phyloP scores from a whole-genome alignment of 1,140 invertebrate species.

The Pseudomyrmex sp. region DNA sequence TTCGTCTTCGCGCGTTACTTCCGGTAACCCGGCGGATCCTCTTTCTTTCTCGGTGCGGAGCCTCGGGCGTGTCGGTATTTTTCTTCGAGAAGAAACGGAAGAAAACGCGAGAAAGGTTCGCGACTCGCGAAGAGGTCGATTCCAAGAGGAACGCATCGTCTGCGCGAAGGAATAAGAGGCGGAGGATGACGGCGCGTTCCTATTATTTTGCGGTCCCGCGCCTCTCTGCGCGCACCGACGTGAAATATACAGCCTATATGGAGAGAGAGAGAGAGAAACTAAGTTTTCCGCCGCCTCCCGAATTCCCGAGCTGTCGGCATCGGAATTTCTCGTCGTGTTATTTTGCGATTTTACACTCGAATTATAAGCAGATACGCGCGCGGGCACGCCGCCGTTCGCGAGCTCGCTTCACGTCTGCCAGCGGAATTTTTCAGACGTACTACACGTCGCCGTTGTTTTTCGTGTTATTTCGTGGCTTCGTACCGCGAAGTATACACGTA shows the following conservation, averaged over 20 bases:
- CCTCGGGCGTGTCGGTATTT: slow-evolving; percentile 16
- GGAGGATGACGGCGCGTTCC: background rate
- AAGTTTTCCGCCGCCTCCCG: slow-evolving; percentile 16
- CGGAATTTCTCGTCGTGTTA: slow-evolving; percentile 52
- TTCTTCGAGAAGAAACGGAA: slow-evolving; percentile 13
- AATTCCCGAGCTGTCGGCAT: slow-evolving; percentile 45
- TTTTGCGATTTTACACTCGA: slow-evolving; percentile 60
- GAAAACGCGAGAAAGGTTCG: background rate
- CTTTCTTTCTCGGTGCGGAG: background rate
- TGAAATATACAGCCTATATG: slow-evolving; percentile 53
- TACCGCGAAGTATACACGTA: background rate
- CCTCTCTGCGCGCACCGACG: background rate
- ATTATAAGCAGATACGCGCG: slow-evolving; percentile 58
- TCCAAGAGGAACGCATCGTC: background rate
- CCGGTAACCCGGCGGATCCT: slow-evolving; percentile 25
- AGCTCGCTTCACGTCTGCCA: slow-evolving; percentile 22
- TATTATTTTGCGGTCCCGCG: slow-evolving; percentile 50
- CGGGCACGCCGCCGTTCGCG: slow-evolving; percentile 7
- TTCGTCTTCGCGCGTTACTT: slow-evolving; percentile 57
- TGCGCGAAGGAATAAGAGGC: background rate
- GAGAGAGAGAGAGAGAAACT: slow-evolving; percentile 6
- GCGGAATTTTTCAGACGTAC: slow-evolving; percentile 41
- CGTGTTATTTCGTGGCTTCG: slow-evolving; percentile 32
- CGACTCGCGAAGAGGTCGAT: slow-evolving; percentile 13
- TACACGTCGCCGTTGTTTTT: slow-evolving; percentile 46